A percentile compares a stretch with the other conserved stretches of the same genome.
phyloP scores from a whole-genome alignment of 1,140 invertebrate species.

The Phocides pigmalion region DNA sequence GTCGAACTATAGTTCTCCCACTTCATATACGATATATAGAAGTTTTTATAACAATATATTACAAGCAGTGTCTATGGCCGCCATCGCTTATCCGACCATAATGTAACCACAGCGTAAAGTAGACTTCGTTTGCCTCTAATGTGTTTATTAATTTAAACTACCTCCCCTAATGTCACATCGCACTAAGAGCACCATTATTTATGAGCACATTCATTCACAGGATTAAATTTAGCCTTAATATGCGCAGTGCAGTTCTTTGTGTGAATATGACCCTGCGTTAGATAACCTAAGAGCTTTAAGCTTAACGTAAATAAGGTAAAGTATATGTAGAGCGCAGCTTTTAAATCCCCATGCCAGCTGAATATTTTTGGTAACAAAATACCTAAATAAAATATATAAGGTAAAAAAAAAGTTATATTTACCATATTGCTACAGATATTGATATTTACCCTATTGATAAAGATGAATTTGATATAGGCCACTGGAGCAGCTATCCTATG shows the following conservation, averaged over 20 bases:
- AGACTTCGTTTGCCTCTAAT: slow-evolving; percentile 46
- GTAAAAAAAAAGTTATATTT: too few relatives aligned
- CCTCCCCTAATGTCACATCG: slow-evolving; percentile 36
- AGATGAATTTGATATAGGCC: too few relatives aligned
- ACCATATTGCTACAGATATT: too few relatives aligned
- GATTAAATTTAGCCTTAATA: slow-evolving; percentile 37
- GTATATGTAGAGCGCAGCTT: not conserved
- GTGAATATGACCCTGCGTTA: not conserved
- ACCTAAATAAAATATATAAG: too few relatives aligned
- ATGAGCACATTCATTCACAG: slow-evolving; percentile 40
- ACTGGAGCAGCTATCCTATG: too few relatives aligned
- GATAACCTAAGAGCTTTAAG: not conserved
- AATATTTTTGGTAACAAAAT: too few relatives aligned
- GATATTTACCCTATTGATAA: too few relatives aligned
- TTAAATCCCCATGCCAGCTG: too few relatives aligned
- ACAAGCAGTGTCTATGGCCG: too few relatives aligned
- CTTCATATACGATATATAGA: too few relatives aligned
- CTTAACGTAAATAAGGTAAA: not conserved
- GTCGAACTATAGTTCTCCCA: too few relatives aligned
- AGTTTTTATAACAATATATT: too few relatives aligned
- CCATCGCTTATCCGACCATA: not conserved
- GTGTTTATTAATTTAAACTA: slow-evolving; percentile 53
- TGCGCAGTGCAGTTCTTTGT: slow-evolving; percentile 23
- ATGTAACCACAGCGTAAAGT: slow-evolving; percentile 16
- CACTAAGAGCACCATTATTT: slow-evolving; percentile 44